Percentiles rank a stretch among this genome's conserved stretches.
Conservation (phyloP, 1,140 invertebrate genomes). For the Hyposmocoma kahamanoa region DNA sequence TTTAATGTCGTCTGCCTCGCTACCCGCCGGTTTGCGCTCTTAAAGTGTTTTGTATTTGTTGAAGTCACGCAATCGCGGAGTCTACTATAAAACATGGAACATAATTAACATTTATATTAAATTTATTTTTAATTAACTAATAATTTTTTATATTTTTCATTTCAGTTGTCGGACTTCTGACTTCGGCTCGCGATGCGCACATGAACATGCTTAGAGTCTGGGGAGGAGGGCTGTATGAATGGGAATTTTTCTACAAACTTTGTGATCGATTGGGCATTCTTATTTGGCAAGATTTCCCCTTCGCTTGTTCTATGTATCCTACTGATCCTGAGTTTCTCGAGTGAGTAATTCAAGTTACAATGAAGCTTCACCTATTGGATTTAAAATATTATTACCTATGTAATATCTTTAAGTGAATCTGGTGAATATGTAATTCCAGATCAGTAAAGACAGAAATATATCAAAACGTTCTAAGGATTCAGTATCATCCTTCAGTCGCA, state of each 20-base stretch:
- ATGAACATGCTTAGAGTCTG: slow-evolving; percentile 98
- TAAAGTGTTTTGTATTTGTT: too few relatives aligned
- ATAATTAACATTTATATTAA: too few relatives aligned
- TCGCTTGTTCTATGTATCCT: slow-evolving; percentile 97
- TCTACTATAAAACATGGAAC: too few relatives aligned
- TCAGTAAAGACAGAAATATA: slow-evolving; percentile 85
- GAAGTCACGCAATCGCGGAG: too few relatives aligned
- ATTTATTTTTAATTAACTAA: too few relatives aligned
- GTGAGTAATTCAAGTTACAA: slow-evolving; percentile 34
- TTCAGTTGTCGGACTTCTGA: slow-evolving; percentile 76
- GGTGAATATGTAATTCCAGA: slow-evolving; percentile 34
- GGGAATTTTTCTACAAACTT: slow-evolving; percentile 91
- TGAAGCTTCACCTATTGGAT: too few relatives aligned
- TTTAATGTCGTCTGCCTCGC: too few relatives aligned
- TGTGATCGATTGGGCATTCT: slow-evolving; percentile 88
- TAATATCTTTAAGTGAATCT: too few relatives aligned
- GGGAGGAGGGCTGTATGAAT: slow-evolving; percentile 98
- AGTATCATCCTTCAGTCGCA: slow-evolving; percentile 91
- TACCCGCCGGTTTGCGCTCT: too few relatives aligned
- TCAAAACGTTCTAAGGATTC: slow-evolving; percentile 89
- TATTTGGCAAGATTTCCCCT: slow-evolving; percentile 98
- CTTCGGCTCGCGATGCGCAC: slow-evolving; percentile 83
- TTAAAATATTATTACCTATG: too few relatives aligned
- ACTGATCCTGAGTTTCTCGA: slow-evolving; percentile 81
- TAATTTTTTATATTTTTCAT: too few relatives aligned